phyloP scores from a whole-genome alignment of 2,888 invertebrate species.

The Atherix ibis region DNA sequence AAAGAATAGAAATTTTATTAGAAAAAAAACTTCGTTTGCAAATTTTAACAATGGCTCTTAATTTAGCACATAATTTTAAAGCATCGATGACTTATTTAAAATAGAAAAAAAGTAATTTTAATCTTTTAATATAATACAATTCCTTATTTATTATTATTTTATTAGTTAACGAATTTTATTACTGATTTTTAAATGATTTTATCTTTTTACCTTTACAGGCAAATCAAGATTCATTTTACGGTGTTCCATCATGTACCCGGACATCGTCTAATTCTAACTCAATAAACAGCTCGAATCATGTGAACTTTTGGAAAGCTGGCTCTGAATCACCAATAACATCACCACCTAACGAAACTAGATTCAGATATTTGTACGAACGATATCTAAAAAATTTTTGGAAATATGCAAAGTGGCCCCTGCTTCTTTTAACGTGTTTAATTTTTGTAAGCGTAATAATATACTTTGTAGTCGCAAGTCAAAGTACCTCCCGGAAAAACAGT shows the following conservation, averaged over 20 bases:
- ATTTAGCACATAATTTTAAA: background rate
- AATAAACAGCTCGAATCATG: constrained; percentile 8
- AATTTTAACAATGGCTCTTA: background rate
- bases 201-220: constrained; percentile 6
- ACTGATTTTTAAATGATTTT: too few species aligned
- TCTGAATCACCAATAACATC: constrained; percentile 11
- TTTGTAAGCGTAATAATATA: constrained; percentile 11
- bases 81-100: background rate
- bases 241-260: constrained; percentile 9
- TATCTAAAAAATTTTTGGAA: constrained; percentile 10
- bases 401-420: constrained; percentile 12
- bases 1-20: too few species aligned
- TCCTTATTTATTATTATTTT: background rate
- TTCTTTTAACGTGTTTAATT: constrained; percentile 7
- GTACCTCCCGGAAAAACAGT: too few species aligned
- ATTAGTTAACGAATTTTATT: too few species aligned
- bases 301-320: constrained; percentile 13
- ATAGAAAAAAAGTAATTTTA: background rate
- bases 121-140: background rate
- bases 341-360: constrained; percentile 4
- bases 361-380: constrained; percentile 4
- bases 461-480: constrained; percentile 11
- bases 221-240: constrained; percentile 10
- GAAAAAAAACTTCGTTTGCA: background rate
- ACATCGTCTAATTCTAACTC: constrained; percentile 8